Base-by-base conservation (phyloP, 2,888 invertebrate genomes). In the Napeogenes inachia region DNA sequence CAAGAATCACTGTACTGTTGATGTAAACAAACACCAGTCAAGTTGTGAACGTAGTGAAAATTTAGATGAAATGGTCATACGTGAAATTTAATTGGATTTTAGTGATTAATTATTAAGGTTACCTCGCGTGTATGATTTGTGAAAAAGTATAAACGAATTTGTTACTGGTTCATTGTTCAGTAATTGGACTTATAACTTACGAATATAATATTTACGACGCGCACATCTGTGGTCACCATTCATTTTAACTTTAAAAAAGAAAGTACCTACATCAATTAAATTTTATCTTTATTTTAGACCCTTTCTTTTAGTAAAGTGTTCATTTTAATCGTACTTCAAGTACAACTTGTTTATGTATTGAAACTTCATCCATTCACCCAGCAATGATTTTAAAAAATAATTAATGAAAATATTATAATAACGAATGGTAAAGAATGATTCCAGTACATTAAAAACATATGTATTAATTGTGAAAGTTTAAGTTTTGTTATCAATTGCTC, bases 401-500 rank as follows among this genome's bases (percentile, higher is more conserved):
- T 35, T 6, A 35, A 35, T 35, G 3, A 35, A 21, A 21, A 21
- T 21, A 35, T 35, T 35, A 35, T 35, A 35, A 5, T 35, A 35
- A 21, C 21, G 21, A 35, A 35, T 35, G 35, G 35, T 21, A 21
- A 21, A 35, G 4, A 35, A 35, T 35, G 35, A 35, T 35, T 35
- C 35, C 35, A 35, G 35, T 35, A 35, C 35, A 35, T 35, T 6
- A 35, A 35, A 35, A 35, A 4, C 4, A 35, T 35, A 35, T 35
- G 35, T 35, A 35, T 6, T 21, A 21, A 21, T 21, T 21, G 21
- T 21, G 21, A 21, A 21, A 21, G 21, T 21, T 21, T 21, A 21
- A 21, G 21, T 21, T 13, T 54, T 60, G 45, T 50, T 35, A 59
- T 50, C 47, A 13, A 57, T 38, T 57, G 55, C 59, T 59, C 54